Percentiles rank a stretch among this genome's conserved stretches.
Evolutionary conservation across 1,140 invertebrate genomes (phyloP).

Genomic region (Bradynema listronoti): DNA sequence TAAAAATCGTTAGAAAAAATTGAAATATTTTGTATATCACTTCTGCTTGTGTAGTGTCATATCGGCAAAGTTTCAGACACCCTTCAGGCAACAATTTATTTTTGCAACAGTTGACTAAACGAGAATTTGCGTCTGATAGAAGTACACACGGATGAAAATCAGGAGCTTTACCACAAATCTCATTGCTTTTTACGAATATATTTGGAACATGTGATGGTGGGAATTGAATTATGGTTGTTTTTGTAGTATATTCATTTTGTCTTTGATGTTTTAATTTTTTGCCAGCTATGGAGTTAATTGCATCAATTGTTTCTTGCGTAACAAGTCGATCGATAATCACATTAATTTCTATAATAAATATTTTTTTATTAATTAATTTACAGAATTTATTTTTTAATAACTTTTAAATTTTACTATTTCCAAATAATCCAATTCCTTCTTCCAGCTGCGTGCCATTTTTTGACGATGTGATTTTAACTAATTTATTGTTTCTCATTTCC

Average conservation of each 20-base stretch:
- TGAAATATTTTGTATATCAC: constrained; percentile 21
- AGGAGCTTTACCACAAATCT: constrained; percentile 31
- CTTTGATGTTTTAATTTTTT: constrained; percentile 7
- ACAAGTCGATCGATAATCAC: constrained; percentile 30
- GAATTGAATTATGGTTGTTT: neutral
- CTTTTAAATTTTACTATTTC: constrained; percentile 15
- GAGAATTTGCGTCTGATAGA: constrained; percentile 22
- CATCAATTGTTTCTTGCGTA: constrained; percentile 30
- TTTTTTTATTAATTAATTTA: neutral
- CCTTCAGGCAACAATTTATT: constrained; percentile 35
- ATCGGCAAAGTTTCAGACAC: constrained; percentile 34
- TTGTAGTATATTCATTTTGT: constrained; percentile 1
- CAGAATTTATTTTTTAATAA: constrained; percentile 7
- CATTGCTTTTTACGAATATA: neutral
- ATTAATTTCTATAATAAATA: constrained; percentile 24
- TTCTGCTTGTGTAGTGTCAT: constrained; percentile 40
- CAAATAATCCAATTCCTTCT: constrained; percentile 20
- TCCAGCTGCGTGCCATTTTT: neutral
- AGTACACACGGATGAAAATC: constrained; percentile 37
- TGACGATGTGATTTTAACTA: neutral
- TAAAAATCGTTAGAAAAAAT: constrained; percentile 2
- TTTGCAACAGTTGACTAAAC: constrained; percentile 30
- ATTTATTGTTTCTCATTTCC: neutral
- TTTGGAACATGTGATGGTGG: constrained; percentile 1
- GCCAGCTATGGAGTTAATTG: constrained; percentile 22